These are phyloP conservation scores for Apostichopus californicus DNA, from an alignment of 35 echinoderm and acorn worm genomes.

Conservation along the genomic window DNA sequence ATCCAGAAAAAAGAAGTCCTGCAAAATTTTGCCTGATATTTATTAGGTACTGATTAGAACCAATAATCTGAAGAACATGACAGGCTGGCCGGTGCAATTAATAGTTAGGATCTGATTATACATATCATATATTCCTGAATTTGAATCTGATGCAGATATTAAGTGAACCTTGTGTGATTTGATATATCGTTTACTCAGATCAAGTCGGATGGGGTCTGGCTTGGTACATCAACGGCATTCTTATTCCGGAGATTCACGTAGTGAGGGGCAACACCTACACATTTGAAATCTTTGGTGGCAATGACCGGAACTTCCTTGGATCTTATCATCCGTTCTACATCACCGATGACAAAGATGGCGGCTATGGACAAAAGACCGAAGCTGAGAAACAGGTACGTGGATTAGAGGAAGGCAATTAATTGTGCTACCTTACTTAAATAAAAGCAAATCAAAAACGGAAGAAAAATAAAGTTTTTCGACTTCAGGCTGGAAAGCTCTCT, in stretches of 20 bases:
- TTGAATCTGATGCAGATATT: not conserved
- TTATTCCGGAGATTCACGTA: constrained; percentile 72
- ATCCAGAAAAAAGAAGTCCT: no score
- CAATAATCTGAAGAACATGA: no score
- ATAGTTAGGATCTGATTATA: no score
- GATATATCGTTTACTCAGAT: constrained; percentile 13
- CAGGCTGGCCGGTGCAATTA: no score
- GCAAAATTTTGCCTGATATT: no score
- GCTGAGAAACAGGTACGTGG: constrained; percentile 64
- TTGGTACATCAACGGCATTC: constrained; percentile 75
- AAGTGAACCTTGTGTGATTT: not conserved
- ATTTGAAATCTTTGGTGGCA: constrained; percentile 66
- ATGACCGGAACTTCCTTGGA: constrained; percentile 32
- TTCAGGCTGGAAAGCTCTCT: no score
- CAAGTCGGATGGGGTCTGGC: constrained; percentile 79
- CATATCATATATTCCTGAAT: no score
- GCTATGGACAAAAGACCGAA: constrained; percentile 66
- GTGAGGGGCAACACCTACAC: constrained; percentile 65
- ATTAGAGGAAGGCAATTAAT: no score
- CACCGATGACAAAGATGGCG: constrained; percentile 75
- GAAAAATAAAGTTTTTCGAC: no score
- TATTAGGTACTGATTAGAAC: no score
- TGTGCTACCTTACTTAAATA: no score
- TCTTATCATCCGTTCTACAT: constrained; percentile 89
- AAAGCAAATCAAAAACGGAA: no score